Evolutionary conservation across 2,797 vertebrate species (phyloP).

Genomic region (Chelmon rostratus): DNA sequence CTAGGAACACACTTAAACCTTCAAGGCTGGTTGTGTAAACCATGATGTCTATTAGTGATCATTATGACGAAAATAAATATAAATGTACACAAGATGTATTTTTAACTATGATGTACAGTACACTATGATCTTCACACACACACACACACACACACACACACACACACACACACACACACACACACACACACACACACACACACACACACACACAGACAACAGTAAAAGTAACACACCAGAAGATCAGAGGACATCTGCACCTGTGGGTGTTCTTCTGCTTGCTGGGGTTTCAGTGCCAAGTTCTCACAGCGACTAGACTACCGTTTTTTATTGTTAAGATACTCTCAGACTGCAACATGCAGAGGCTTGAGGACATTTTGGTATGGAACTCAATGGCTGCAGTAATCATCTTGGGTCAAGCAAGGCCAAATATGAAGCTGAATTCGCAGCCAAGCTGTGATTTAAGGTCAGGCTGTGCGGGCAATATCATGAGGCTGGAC

Average conservation of each 20-base stretch:
- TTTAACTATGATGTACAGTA: no score
- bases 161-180: no score
- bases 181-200: no score
- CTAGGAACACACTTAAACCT: neutral
- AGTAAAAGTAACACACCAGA: no score
- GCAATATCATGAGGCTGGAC: conserved; percentile 81
- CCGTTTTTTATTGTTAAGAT: conserved; percentile 32
- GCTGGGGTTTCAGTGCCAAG: conserved; percentile 29
- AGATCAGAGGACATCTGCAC: no score
- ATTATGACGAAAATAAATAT: neutral
- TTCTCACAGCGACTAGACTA: conserved; percentile 26
- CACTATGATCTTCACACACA: no score
- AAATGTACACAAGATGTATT: neutral
- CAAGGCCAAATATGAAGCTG: conserved; percentile 60
- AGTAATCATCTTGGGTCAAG: conserved; percentile 60
- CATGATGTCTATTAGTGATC: neutral
- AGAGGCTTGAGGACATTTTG: conserved; percentile 38
- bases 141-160: no score
- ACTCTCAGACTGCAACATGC: conserved; percentile 58
- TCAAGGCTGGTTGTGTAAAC: neutral
- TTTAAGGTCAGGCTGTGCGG: conserved; percentile 78
- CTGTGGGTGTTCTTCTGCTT: neutral
- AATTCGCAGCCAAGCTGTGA: conserved; percentile 63
- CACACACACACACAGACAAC: no score
- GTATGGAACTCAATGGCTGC: conserved; percentile 73